A percentile compares a stretch with the other conserved stretches of the same genome.
Conservation (phyloP, 2,797 vertebrate genomes). For the Acestrorhynchus altus region DNA sequence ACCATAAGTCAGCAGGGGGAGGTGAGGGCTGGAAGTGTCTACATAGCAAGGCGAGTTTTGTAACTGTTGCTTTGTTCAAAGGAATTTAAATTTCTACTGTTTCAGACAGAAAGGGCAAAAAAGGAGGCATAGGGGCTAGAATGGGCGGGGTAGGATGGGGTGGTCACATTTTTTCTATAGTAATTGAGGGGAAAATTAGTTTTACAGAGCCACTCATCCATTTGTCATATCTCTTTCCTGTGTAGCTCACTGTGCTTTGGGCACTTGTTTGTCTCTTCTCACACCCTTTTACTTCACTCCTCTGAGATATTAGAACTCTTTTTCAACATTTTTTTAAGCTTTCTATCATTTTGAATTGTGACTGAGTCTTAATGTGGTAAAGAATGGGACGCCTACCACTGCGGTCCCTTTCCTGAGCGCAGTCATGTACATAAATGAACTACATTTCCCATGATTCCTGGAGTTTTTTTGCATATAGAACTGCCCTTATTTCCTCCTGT, state of each 20-base stretch:
- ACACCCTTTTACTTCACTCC: constrained; percentile 46
- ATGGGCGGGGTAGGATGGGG: background rate
- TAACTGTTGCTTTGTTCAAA: constrained; percentile 5
- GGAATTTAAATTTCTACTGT: background rate
- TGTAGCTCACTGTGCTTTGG: constrained; percentile 70
- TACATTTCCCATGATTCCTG: constrained; percentile 67
- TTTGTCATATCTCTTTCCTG: constrained; percentile 64
- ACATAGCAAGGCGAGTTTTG: constrained; percentile 27
- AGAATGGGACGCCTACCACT: constrained; percentile 66
- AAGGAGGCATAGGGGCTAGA: background rate
- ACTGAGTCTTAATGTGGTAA: constrained; percentile 66
- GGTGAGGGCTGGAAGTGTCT: background rate
- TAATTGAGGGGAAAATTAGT: constrained; percentile 8
- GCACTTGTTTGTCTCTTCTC: constrained; percentile 51
- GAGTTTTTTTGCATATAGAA: constrained; percentile 70
- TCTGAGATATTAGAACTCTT: constrained; percentile 32
- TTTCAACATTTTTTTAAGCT: constrained; percentile 49
- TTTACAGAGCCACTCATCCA: constrained; percentile 41
- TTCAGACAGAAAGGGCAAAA: background rate
- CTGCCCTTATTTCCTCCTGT: constrained; percentile 69
- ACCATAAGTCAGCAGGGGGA: background rate
- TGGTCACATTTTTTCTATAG: constrained; percentile 8
- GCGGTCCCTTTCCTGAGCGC: constrained; percentile 59
- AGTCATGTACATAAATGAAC: constrained; percentile 72
- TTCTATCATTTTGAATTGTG: constrained; percentile 61